Evolutionary conservation across 1,140 invertebrate species (phyloP).

Genomic region (Tenebrio molitor): DNA sequence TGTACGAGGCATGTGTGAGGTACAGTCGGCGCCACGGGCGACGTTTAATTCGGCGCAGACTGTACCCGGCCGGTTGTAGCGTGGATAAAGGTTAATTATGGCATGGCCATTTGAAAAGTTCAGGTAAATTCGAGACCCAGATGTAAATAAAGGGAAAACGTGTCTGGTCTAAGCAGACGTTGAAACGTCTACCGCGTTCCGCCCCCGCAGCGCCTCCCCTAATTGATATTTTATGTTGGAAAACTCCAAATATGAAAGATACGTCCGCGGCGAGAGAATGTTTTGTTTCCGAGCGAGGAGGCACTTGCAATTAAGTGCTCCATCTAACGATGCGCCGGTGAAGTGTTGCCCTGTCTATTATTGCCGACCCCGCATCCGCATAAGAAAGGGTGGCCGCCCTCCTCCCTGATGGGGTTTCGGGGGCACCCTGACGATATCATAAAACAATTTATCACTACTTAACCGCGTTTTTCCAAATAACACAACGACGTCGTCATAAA

Average conservation of each 20-base stretch:
- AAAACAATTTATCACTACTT: slow-evolving; percentile 24
- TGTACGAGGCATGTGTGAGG: slow-evolving; percentile 64
- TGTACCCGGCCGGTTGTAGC: slow-evolving; percentile 42
- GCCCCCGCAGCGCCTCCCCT: neutral
- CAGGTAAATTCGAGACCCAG: slow-evolving; percentile 51
- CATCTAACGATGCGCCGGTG: neutral
- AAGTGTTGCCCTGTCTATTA: slow-evolving; percentile 13
- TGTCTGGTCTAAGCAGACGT: neutral
- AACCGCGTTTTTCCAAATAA: neutral
- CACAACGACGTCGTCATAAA: neutral
- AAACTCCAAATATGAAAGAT: slow-evolving; percentile 39
- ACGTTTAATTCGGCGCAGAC: neutral
- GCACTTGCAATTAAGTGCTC: slow-evolving; percentile 32
- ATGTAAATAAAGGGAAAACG: slow-evolving; percentile 42
- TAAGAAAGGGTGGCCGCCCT: neutral
- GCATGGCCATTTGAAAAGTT: slow-evolving; percentile 52
- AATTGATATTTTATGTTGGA: slow-evolving; percentile 4
- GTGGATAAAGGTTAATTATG: slow-evolving; percentile 57
- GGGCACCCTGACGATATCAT: slow-evolving; percentile 8
- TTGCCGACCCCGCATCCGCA: neutral
- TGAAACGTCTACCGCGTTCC: neutral
- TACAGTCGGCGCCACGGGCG: slow-evolving; percentile 60
- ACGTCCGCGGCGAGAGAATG: slow-evolving; percentile 22
- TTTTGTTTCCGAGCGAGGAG: slow-evolving; percentile 9
- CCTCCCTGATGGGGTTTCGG: slow-evolving; percentile 5